phyloP scores from a whole-genome alignment of 2,113 vertebrate genomes.

The Phaethornis superciliosus region DNA sequence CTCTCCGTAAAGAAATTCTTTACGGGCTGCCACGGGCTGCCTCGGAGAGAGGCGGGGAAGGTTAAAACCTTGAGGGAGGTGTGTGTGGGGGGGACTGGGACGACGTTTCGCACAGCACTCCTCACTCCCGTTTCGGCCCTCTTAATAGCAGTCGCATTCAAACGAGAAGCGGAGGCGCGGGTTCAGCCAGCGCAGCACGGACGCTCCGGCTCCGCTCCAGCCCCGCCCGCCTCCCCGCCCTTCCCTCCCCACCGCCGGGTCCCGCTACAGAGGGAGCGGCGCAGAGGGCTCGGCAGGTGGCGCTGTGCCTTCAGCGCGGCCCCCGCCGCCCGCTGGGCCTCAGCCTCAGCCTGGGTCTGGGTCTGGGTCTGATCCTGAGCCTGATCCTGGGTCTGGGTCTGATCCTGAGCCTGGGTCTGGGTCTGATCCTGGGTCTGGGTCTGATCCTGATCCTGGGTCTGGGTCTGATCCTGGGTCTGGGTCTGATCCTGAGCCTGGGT shows the following conservation, averaged over 20 bases:
- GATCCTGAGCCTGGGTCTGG: too few species aligned
- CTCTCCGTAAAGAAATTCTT: too few species aligned
- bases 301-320: not conserved
- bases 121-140: not conserved
- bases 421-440: too few species aligned
- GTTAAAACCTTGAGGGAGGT: not conserved
- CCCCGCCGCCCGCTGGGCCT: not conserved
- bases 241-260: too few species aligned
- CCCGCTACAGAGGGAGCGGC: not conserved
- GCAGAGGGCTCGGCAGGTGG: not conserved
- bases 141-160: rapidly evolving
- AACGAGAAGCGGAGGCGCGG: not conserved
- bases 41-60: not conserved
- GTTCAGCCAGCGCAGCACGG: rapidly evolving
- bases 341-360: too few species aligned
- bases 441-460: too few species aligned
- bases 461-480: too few species aligned
- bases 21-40: not conserved
- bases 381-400: too few species aligned
- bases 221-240: not conserved
- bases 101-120: rapidly evolving
- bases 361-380: too few species aligned
- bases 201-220: too few species aligned
- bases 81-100: not conserved
- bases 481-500: too few species aligned